Evolutionary conservation across 1,140 invertebrate genomes (phyloP), one percentile per base, ranked within the genome.

Genomic region (Penaeus indicus): DNA sequence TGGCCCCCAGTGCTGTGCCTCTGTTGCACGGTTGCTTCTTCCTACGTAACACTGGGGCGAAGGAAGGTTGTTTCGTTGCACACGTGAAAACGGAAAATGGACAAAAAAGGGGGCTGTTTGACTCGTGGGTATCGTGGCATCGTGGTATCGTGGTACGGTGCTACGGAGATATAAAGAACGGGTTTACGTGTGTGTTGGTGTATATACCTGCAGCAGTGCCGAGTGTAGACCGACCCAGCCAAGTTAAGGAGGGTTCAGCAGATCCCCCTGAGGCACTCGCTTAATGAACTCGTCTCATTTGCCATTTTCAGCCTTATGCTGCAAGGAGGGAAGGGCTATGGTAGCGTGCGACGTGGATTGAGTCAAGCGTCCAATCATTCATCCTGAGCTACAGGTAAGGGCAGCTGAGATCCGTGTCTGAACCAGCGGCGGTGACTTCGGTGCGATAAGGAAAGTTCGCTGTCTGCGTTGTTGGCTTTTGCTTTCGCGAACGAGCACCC

Each of bases 301-400:
- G 72, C 42, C 72, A 27, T 75, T 75, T 75, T 75, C 27, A 18
- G 21, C 72, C 72, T 25, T 75, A 27, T 27, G 72, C 42, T 38
- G 72, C 16, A 8, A 21, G 63, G 27, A 22, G 16, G 10, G 67
- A 87, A 67, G 72, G 79, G 63, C 64, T 22, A 81, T 47, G 82
- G 47, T 82, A 32, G 27, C 79, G 47, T 87, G 63, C 42, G 60
- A 16, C 79, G 60, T 25, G 47, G 62, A 62, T 42, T 38, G 64
- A 87, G 79, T 87, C 85, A 82, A 81, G 72, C 85, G 85, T 87
- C 85, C 85, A 87, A 87, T 87, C 85, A 87, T 87, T 87, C 85
- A 87, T 87, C 85, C 78, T 82, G 85, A 87, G 85, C 85, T 87
- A 87, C 85, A 82, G 78, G 85, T 87, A 87, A 87, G 79, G 85